A percentile compares a stretch with the other conserved stretches of the same genome.
phyloP scores from a whole-genome alignment of 2,113 vertebrate species.

The Acanthisitta chloris region DNA sequence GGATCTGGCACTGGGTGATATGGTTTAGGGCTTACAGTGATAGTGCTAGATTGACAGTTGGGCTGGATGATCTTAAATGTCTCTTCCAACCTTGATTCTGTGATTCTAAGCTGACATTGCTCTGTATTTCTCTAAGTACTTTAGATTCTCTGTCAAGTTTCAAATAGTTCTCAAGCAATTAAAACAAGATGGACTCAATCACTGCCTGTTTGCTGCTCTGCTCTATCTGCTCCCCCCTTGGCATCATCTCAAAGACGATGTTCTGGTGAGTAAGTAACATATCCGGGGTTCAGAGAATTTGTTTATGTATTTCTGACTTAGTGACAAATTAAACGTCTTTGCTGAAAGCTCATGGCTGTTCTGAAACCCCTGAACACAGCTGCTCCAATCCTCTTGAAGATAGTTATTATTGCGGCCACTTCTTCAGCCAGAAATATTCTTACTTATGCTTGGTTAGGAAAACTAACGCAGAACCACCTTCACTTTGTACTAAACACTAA shows the following conservation, averaged over 20 bases:
- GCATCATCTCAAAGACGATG: constrained; percentile 62
- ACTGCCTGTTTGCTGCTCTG: constrained; percentile 50
- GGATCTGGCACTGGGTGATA: too few relatives aligned
- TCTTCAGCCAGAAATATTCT: not conserved
- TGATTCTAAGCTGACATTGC: constrained; percentile 46
- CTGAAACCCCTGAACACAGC: constrained; percentile 12
- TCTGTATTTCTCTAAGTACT: constrained; percentile 37
- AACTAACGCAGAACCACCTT: not conserved
- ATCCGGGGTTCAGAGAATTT: not conserved
- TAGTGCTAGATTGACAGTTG: too few relatives aligned
- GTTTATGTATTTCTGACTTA: constrained; percentile 28
- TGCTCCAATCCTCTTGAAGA: not conserved
- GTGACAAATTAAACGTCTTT: constrained; percentile 30
- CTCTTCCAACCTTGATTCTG: too few relatives aligned
- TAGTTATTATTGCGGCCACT: not conserved
- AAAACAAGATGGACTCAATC: constrained; percentile 59
- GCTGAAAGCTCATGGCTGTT: constrained; percentile 22
- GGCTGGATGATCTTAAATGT: too few relatives aligned
- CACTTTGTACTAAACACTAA: not conserved
- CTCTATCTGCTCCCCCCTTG: constrained; percentile 45
- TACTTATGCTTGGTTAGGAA: not conserved
- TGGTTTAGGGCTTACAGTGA: too few relatives aligned
- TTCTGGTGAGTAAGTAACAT: constrained; percentile 52
- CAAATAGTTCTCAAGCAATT: constrained; percentile 69
- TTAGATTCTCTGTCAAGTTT: constrained; percentile 55